Evolutionary conservation across 2,888 invertebrate genomes (phyloP).

Genomic region (Dasypolia templi): DNA sequence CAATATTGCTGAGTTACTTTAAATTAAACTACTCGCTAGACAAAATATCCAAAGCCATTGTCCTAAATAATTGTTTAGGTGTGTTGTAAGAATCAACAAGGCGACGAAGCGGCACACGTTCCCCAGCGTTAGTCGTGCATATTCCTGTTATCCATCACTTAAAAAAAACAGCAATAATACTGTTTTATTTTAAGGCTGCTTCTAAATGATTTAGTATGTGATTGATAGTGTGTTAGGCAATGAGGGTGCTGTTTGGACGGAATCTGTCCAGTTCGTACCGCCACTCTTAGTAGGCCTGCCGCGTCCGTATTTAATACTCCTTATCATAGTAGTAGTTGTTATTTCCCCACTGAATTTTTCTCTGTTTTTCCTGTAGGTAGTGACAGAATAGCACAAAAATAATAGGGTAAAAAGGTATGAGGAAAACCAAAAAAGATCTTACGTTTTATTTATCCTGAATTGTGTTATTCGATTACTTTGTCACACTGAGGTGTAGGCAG

Average conservation of each 20-base stretch:
- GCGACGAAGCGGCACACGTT: too few species aligned
- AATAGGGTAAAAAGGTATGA: conserved; percentile 35
- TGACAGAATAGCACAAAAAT: conserved; percentile 24
- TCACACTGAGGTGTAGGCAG: neutral
- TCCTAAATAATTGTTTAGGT: too few species aligned
- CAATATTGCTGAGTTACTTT: too few species aligned
- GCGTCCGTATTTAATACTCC: neutral
- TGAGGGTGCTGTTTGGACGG: neutral
- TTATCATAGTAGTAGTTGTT: neutral
- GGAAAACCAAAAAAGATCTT: conserved; percentile 35
- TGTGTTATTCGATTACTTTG: conserved; percentile 33
- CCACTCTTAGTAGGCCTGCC: neutral
- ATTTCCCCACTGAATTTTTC: neutral
- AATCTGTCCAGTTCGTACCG: neutral
- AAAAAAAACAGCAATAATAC: too few species aligned
- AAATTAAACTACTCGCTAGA: too few species aligned
- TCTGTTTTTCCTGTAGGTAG: neutral
- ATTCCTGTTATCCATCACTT: too few species aligned
- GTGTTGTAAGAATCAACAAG: too few species aligned
- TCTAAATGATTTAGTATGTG: too few species aligned
- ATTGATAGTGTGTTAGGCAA: too few species aligned
- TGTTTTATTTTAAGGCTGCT: too few species aligned
- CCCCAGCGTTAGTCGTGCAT: too few species aligned
- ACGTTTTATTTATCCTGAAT: conserved; percentile 18
- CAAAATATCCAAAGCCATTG: too few species aligned